Conservation (phyloP, 30 jellyfish, hydroid and myxozoan genomes). For the Sanderia malayensis region DNA sequence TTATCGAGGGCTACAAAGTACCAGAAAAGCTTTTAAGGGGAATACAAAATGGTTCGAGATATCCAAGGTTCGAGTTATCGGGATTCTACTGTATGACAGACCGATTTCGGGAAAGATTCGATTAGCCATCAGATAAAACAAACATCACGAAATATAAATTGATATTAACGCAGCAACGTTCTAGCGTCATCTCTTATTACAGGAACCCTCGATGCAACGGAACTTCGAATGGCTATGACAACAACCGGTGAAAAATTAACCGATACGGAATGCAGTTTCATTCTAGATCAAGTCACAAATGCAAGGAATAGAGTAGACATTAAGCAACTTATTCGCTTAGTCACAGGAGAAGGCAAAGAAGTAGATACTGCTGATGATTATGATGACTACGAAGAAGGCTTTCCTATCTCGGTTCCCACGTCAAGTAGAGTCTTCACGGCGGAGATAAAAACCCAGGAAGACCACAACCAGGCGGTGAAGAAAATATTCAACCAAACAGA, state of each 20-base stretch:
- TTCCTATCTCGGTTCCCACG: neutral
- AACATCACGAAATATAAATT: too few species aligned
- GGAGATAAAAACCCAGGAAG: neutral
- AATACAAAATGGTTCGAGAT: too few species aligned
- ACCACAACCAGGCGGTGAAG: slow-evolving; percentile 12
- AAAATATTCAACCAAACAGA: slow-evolving; percentile 3
- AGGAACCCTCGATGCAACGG: slow-evolving; percentile 26
- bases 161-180: too few species aligned
- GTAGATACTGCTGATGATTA: too few species aligned
- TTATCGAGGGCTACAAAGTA: too few species aligned
- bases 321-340: slow-evolving; percentile 35
- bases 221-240: slow-evolving; percentile 35
- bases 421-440: neutral
- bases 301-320: slow-evolving; percentile 17
- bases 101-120: too few species aligned
- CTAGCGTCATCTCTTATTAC: too few species aligned
- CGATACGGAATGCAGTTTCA: slow-evolving; percentile 23
- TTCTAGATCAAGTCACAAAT: slow-evolving; percentile 24
- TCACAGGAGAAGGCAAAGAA: slow-evolving; percentile 18
- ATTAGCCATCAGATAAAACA: too few species aligned
- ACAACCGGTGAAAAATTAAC: slow-evolving; percentile 44
- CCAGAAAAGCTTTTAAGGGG: too few species aligned
- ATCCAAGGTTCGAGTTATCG: too few species aligned
- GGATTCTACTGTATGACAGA: too few species aligned
- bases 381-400: neutral